phyloP scores from a whole-genome alignment of 2,797 vertebrate genomes.

The Catamblyrhynchus diadema region DNA sequence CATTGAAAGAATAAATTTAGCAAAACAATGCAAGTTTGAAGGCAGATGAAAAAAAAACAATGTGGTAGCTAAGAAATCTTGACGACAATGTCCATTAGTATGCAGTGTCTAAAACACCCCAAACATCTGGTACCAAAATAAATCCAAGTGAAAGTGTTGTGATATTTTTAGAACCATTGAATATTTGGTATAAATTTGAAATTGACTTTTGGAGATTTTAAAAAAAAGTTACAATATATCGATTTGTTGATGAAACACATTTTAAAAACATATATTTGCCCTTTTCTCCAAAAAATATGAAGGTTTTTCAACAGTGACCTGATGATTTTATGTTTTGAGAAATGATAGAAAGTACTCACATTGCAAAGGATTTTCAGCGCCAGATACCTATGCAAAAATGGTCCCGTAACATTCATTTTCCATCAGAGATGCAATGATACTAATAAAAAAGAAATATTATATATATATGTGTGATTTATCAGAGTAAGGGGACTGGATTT shows the following conservation, averaged over 20 bases:
- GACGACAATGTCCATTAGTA: neutral
- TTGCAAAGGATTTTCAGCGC: neutral
- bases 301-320: neutral
- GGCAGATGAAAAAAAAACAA: neutral
- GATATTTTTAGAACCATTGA: neutral
- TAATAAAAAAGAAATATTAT: too few species aligned
- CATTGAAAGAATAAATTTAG: neutral
- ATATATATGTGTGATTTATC: neutral
- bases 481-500: neutral
- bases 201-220: neutral
- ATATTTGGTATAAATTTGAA: neutral
- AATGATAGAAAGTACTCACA: neutral
- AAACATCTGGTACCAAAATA: neutral
- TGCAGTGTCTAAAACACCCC: neutral
- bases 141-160: neutral
- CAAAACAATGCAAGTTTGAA: neutral
- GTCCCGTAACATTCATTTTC: neutral
- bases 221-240: rapidly evolving
- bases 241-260: neutral
- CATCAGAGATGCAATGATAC: neutral
- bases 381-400: neutral
- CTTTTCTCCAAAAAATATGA: neutral
- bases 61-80: neutral
- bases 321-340: neutral
- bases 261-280: neutral